phyloP scores from a whole-genome alignment of 2,797 vertebrate species.

The Lophius americanus region DNA sequence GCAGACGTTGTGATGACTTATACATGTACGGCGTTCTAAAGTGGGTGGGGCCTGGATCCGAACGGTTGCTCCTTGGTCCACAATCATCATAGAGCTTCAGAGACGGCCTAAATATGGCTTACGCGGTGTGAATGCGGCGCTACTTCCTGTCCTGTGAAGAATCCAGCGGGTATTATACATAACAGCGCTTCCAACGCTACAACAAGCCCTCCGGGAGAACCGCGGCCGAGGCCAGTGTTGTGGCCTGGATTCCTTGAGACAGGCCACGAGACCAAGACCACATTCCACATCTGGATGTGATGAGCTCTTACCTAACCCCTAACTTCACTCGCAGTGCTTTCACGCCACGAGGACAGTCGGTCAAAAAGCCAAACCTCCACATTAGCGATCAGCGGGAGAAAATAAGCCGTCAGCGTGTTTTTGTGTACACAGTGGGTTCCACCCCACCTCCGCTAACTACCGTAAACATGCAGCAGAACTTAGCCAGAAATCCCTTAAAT shows the following conservation, averaged over 20 bases:
- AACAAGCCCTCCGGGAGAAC: slow-evolving; percentile 24
- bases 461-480: too few relatives aligned
- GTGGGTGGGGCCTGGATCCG: too few relatives aligned
- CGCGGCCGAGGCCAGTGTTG: slow-evolving; percentile 9
- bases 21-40: too few relatives aligned
- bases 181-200: neutral
- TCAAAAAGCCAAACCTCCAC: slow-evolving; percentile 2
- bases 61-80: too few relatives aligned
- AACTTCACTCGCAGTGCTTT: slow-evolving; percentile 30
- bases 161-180: slow-evolving; percentile 7
- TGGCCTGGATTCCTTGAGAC: slow-evolving; percentile 42
- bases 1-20: too few relatives aligned
- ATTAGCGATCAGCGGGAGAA: neutral
- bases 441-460: too few relatives aligned
- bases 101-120: neutral
- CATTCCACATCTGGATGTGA: slow-evolving; percentile 78
- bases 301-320: slow-evolving; percentile 46
- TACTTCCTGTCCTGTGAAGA: slow-evolving; percentile 6
- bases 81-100: too few relatives aligned
- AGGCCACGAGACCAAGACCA: slow-evolving; percentile 35
- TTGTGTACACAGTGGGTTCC: too few relatives aligned
- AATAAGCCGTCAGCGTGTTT: neutral
- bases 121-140: neutral
- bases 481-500: too few relatives aligned
- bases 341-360: slow-evolving; percentile 22